A percentile compares a stretch with the other conserved stretches of the same genome.
phyloP scores from a whole-genome alignment of 2,797 vertebrate species.

The Gadopsis bispinosus region DNA sequence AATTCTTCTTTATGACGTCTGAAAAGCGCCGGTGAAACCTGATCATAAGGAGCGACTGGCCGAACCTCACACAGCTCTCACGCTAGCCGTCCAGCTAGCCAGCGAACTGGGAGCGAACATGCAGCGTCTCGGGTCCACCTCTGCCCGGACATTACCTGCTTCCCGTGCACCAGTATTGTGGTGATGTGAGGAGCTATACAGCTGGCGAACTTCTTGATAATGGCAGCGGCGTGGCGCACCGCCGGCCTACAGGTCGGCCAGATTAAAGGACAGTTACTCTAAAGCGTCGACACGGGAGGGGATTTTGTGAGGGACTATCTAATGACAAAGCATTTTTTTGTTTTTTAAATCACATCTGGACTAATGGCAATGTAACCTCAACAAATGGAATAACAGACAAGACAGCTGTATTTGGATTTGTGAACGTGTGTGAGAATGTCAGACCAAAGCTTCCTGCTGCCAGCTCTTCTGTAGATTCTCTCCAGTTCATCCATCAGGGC shows the following conservation, averaged over 20 bases:
- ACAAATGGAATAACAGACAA: neutral
- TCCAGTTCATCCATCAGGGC: slow-evolving; percentile 92
- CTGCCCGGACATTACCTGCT: slow-evolving; percentile 91
- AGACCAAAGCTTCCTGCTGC: slow-evolving; percentile 98
- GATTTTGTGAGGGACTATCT: slow-evolving; percentile 15
- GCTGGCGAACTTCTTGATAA: slow-evolving; percentile 93
- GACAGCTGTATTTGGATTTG: neutral
- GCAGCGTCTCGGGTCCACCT: slow-evolving; percentile 61
- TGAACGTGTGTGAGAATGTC: slow-evolving; percentile 68
- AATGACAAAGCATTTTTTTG: neutral
- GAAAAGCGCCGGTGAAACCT: neutral
- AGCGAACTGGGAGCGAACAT: slow-evolving; percentile 67
- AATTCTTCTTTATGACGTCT: neutral
- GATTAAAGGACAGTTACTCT: slow-evolving; percentile 60
- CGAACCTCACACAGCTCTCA: slow-evolving; percentile 63
- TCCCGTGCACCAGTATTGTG: slow-evolving; percentile 96
- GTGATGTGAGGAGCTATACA: slow-evolving; percentile 98
- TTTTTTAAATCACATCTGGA: neutral
- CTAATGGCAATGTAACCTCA: neutral
- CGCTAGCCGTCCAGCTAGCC: slow-evolving; percentile 37
- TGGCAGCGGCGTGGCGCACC: slow-evolving; percentile 92
- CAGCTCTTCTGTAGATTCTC: slow-evolving; percentile 95
- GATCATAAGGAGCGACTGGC: slow-evolving; percentile 6
- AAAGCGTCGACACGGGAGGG: slow-evolving; percentile 10
- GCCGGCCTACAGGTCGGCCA: slow-evolving; percentile 88